Conservation (phyloP, 2,113 vertebrate genomes). For the Triplophysa dalaica region DNA sequence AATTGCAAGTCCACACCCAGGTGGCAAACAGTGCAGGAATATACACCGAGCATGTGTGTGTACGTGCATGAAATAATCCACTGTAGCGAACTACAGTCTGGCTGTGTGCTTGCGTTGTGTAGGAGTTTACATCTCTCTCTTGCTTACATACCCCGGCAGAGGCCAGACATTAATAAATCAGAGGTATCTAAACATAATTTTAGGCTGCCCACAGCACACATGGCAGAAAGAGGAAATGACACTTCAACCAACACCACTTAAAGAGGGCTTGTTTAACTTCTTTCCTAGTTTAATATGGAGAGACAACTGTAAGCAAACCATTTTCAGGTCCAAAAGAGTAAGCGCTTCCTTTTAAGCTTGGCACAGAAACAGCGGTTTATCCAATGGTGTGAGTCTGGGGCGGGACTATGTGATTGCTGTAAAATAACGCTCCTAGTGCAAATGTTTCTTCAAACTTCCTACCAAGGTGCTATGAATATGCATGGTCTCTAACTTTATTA, state of each 20-base stretch:
- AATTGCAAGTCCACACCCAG: slow-evolving; percentile 50
- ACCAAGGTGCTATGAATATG: too few species aligned
- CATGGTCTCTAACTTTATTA: not conserved
- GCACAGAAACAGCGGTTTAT: too few species aligned
- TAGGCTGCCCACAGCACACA: not conserved
- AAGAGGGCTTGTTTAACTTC: too few species aligned
- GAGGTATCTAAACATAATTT: not conserved
- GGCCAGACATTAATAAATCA: not conserved
- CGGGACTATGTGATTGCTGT: too few species aligned
- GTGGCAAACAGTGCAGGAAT: slow-evolving; percentile 17
- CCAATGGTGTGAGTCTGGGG: too few species aligned
- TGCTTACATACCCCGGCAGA: not conserved
- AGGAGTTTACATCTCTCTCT: not conserved
- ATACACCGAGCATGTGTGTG: not conserved
- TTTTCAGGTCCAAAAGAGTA: too few species aligned
- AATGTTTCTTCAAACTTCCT: too few species aligned
- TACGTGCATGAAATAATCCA: not conserved
- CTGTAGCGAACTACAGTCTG: not conserved
- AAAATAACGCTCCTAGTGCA: too few species aligned
- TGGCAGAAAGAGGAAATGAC: not conserved
- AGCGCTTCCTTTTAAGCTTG: too few species aligned
- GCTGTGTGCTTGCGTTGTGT: not conserved
- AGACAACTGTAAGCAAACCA: too few species aligned
- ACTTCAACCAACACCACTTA: not conserved
- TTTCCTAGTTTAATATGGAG: too few species aligned